Evolutionary conservation across 2,888 invertebrate species (phyloP).

Genomic region (Diarsia dahlii): DNA sequence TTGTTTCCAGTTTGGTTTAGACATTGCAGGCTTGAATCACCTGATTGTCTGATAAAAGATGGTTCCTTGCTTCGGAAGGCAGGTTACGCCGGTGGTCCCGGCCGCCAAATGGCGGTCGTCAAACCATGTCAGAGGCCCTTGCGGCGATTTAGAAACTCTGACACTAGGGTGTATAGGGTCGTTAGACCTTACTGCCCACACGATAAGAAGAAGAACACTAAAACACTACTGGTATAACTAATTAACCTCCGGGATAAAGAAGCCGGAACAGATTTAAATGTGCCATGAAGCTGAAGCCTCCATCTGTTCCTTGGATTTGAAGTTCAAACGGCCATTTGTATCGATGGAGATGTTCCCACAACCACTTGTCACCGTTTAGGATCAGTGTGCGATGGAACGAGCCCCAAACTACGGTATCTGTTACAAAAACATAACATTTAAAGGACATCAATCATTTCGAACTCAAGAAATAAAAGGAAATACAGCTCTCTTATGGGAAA

Average conservation of each 20-base stretch:
- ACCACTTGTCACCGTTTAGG: slow-evolving; percentile 72
- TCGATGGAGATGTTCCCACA: slow-evolving; percentile 73
- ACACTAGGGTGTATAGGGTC: no score
- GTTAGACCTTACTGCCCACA: no score
- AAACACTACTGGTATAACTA: background rate
- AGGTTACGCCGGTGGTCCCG: no score
- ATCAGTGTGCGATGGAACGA: slow-evolving; percentile 85
- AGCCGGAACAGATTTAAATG: slow-evolving; percentile 80
- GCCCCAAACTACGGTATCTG: slow-evolving; percentile 80
- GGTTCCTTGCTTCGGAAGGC: no score
- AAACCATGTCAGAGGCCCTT: no score
- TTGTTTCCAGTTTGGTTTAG: no score
- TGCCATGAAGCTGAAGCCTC: slow-evolving; percentile 80
- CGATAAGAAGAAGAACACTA: background rate
- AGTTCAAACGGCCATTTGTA: slow-evolving; percentile 85
- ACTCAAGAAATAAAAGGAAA: background rate
- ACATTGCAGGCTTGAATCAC: no score
- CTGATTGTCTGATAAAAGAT: no score
- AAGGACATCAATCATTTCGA: background rate
- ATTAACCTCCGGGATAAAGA: slow-evolving; percentile 85
- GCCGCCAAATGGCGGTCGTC: no score
- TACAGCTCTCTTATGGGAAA: background rate
- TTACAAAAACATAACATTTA: slow-evolving; percentile 14
- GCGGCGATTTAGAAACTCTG: no score
- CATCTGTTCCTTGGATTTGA: slow-evolving; percentile 74